phyloP scores from a whole-genome alignment of 2,888 invertebrate species.

The Idaea aversata region DNA sequence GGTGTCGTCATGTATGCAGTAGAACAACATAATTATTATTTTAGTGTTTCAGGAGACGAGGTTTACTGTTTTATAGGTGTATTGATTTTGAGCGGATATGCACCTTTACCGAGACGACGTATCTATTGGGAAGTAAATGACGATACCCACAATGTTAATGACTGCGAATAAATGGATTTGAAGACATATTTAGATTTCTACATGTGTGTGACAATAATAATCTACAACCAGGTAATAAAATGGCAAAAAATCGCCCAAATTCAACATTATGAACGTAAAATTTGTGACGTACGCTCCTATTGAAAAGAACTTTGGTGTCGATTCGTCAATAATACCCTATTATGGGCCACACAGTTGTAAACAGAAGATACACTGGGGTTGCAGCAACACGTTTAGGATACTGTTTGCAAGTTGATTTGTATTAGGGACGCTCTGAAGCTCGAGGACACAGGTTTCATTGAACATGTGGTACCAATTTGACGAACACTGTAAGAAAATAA shows the following conservation, averaged over 20 bases:
- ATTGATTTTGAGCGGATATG: slow-evolving; percentile 36
- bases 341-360: slow-evolving; percentile 37
- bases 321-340: slow-evolving; percentile 47
- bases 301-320: slow-evolving; percentile 10
- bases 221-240: slow-evolving; percentile 29
- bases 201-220: slow-evolving; percentile 35
- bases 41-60: slow-evolving; percentile 10
- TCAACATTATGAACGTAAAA: slow-evolving; percentile 16
- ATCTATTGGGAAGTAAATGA: slow-evolving; percentile 33
- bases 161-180: slow-evolving; percentile 31
- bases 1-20: slow-evolving; percentile 12
- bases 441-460: slow-evolving; percentile 11
- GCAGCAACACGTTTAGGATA: slow-evolving; percentile 34
- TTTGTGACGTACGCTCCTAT: slow-evolving; percentile 10
- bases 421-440: slow-evolving; percentile 28
- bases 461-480: slow-evolving; percentile 10
- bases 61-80: slow-evolving; percentile 27
- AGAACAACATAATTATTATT: slow-evolving; percentile 5
- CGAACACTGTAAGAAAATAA: slow-evolving; percentile 2
- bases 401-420: slow-evolving; percentile 30
- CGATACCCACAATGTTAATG: slow-evolving; percentile 30
- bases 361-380: slow-evolving; percentile 36
- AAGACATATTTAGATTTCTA: no score
- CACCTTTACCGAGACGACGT: slow-evolving; percentile 28
- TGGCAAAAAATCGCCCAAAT: slow-evolving; percentile 36